These are phyloP conservation scores for Ganaspis brasiliensis DNA, from an alignment of 2,888 invertebrate genomes.

Conservation along the genomic window DNA sequence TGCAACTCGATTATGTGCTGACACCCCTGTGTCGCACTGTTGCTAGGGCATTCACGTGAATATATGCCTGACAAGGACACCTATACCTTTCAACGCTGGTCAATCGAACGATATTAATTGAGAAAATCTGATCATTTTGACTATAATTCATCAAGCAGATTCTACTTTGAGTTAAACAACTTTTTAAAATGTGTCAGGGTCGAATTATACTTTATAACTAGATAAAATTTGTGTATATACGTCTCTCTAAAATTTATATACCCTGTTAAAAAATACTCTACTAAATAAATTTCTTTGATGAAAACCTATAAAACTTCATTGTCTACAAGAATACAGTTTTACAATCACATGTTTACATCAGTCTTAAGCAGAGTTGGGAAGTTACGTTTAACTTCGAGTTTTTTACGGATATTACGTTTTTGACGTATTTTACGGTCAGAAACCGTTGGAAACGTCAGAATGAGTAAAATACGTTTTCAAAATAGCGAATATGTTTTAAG, in stretches of 20 bases:
- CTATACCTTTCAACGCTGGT: conserved; percentile 22
- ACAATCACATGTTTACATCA: too few species aligned
- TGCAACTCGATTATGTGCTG: conserved; percentile 78
- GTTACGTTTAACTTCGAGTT: too few species aligned
- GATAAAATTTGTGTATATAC: conserved; percentile 20
- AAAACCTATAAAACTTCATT: too few species aligned
- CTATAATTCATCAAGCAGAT: conserved; percentile 22
- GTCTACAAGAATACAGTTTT: too few species aligned
- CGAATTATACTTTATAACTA: not conserved
- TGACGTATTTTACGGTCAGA: too few species aligned
- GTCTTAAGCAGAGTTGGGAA: too few species aligned
- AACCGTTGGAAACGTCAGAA: too few species aligned
- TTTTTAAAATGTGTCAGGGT: conserved; percentile 18
- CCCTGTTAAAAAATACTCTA: too few species aligned
- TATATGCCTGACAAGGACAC: conserved; percentile 47
- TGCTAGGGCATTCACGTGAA: conserved; percentile 60
- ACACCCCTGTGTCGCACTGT: conserved; percentile 69
- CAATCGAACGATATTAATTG: conserved; percentile 35
- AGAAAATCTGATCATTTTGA: conserved; percentile 29
- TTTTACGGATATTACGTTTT: too few species aligned
- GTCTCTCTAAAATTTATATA: not conserved
- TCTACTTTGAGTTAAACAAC: conserved; percentile 8
- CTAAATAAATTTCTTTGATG: too few species aligned
- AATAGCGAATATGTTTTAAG: too few species aligned
- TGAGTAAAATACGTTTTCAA: too few species aligned